Evolutionary conservation across 2,888 invertebrate species (phyloP), one percentile per base, ranked within the genome.

Genomic region (Chouioia cunea): DNA sequence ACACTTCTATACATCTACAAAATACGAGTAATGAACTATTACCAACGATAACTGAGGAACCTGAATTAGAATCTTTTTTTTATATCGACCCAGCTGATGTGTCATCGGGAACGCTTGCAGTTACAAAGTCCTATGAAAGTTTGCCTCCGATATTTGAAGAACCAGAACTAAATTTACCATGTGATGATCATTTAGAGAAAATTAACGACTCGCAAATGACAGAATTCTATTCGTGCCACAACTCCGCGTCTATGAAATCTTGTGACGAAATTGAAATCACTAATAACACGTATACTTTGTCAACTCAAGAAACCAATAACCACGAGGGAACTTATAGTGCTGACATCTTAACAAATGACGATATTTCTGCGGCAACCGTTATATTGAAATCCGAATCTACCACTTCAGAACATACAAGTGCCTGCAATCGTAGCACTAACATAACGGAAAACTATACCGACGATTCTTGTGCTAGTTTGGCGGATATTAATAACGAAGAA

Each of bases 341-440:
- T 2, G 79, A 81, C 23, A 60, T 78, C 0, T 79, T 79, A 1
- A 54, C 67, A 10, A 79, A 75, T 57, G 62, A 74, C 6, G 75
- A 76, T 0, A 73, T 68, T 67, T 15, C 56, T 22, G 22, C 1
- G 4, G 54, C 69, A 44, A 20, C 8, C n/a, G 12, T 27, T n/a
- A 46, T 12, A 2, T 58, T 0, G n/a, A 20, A n/a, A 27, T 46
- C n/a, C 15, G 70, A 64, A 18, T 65, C 27, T 47, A 57, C 23
- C 0, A 43, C 23, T 2, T 69, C 63, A 0, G 56, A 71, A 16
- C 47, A 47, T 4, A 47, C 53, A 16, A 52, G 50, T 47, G 27
- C n/a, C 14, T 62, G 27, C 48, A 50, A 53, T 52, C n/a, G 23
- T 36, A 47, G 27, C 14, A 62, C 57, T 20, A 12, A 78, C 53